A percentile compares a stretch with the other conserved stretches of the same genome.
Conservation (phyloP, 2,797 vertebrate genomes). For the Eutrigla gurnardus region DNA sequence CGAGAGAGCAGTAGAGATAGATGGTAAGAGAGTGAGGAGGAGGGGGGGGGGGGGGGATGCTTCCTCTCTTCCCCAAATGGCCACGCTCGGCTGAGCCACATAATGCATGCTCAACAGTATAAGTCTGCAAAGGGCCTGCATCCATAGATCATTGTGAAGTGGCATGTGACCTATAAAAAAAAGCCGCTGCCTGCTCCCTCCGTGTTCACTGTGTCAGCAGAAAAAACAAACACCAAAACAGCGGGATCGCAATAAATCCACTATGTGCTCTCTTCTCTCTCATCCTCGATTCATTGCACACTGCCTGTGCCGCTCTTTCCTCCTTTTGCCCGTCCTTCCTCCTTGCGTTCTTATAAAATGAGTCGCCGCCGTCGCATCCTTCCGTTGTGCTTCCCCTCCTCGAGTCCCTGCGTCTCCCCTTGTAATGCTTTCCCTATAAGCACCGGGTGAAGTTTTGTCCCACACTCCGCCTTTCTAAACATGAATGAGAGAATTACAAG, state of each 20-base stretch:
- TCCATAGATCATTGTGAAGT: constrained; percentile 84
- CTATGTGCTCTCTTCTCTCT: constrained; percentile 48
- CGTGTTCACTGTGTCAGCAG: constrained; percentile 82
- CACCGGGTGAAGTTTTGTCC: constrained; percentile 1
- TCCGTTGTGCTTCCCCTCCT: background rate
- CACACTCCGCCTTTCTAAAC: constrained; percentile 22
- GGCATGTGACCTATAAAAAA: constrained; percentile 85
- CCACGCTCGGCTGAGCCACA: constrained; percentile 72
- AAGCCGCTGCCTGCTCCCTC: constrained; percentile 54
- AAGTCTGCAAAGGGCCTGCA: constrained; percentile 72
- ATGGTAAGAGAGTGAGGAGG: constrained; percentile 26
- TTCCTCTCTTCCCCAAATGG: constrained; percentile 58
- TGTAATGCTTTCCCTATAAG: constrained; percentile 11
- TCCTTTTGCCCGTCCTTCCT: constrained; percentile 40
- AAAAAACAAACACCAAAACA: constrained; percentile 78
- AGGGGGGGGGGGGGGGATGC: constrained; percentile 10
- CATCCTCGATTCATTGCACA: constrained; percentile 64
- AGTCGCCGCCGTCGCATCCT: constrained; percentile 6
- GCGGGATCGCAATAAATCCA: constrained; percentile 71
- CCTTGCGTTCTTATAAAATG: constrained; percentile 47
- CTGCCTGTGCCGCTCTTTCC: constrained; percentile 42
- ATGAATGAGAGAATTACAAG: constrained; percentile 60
- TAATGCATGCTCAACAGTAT: constrained; percentile 83
- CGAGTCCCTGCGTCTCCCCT: constrained; percentile 17
- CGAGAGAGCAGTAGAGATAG: constrained; percentile 36